Evolutionary conservation across 2,888 invertebrate species (phyloP).

Genomic region (Tetragnatha montana): DNA sequence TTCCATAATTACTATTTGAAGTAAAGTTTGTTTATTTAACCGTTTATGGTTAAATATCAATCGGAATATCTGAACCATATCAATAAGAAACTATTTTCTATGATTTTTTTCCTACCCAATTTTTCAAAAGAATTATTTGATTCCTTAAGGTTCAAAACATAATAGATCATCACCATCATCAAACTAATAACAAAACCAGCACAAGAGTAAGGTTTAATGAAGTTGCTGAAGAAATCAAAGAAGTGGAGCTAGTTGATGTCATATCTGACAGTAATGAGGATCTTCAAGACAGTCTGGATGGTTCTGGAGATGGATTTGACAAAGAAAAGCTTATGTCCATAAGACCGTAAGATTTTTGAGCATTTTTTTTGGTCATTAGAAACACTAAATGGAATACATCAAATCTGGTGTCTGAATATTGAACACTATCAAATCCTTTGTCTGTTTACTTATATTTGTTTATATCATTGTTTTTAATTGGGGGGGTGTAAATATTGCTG

Average conservation of each 20-base stretch:
- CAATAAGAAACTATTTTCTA: no score
- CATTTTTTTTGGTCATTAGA: neutral
- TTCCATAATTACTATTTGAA: no score
- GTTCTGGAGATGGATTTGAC: slow-evolving; percentile 5
- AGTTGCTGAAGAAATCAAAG: slow-evolving; percentile 71
- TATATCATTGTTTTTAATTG: no score
- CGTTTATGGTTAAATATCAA: no score
- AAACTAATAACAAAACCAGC: slow-evolving; percentile 80
- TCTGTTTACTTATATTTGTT: no score
- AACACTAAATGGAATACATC: neutral
- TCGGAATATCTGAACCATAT: no score
- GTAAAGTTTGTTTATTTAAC: no score
- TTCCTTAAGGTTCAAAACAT: slow-evolving; percentile 89
- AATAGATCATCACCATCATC: slow-evolving; percentile 90
- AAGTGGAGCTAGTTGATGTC: slow-evolving; percentile 57
- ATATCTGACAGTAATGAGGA: neutral
- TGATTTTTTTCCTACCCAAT: no score
- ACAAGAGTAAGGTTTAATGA: slow-evolving; percentile 93
- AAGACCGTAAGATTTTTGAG: slow-evolving; percentile 76
- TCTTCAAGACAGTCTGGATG: neutral
- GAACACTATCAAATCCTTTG: no score
- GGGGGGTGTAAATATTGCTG: no score
- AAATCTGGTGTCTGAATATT: no score
- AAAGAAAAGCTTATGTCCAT: slow-evolving; percentile 74
- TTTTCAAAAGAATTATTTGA: no score